Evolutionary conservation across 2,888 invertebrate genomes (phyloP).

Genomic region (Caenorhabditis japonica): DNA sequence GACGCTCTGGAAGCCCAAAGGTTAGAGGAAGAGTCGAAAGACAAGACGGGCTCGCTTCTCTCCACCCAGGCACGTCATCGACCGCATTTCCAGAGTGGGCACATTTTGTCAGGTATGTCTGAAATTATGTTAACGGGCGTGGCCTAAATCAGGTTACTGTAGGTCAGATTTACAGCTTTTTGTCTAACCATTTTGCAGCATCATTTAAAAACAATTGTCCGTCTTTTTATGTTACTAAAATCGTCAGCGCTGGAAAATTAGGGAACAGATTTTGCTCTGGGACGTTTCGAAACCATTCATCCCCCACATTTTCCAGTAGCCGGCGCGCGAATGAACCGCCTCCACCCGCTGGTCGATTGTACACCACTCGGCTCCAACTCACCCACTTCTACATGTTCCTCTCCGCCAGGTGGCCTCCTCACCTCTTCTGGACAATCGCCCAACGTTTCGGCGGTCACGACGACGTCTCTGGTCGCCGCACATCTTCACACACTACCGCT

Average conservation of each 20-base stretch:
- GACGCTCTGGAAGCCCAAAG: conserved; percentile 49
- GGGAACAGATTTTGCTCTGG: too few relatives aligned
- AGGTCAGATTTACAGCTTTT: background rate
- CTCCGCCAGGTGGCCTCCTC: conserved; percentile 63
- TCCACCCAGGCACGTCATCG: conserved; percentile 46
- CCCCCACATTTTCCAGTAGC: conserved; percentile 8
- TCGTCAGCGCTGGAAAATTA: too few relatives aligned
- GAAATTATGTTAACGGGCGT: background rate
- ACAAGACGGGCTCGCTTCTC: conserved; percentile 47
- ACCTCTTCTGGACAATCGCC: conserved; percentile 14
- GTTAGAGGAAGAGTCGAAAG: conserved; percentile 48
- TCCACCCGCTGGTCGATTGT: conserved; percentile 48
- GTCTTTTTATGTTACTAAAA: too few relatives aligned
- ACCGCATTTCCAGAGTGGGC: conserved; percentile 52
- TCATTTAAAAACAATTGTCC: background rate
- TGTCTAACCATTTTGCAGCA: background rate
- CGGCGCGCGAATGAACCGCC: conserved; percentile 47
- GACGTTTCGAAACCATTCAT: too few relatives aligned
- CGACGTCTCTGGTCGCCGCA: conserved; percentile 38
- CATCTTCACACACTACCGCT: conserved; percentile 65
- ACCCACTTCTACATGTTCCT: conserved; percentile 71
- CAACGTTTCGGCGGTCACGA: conserved; percentile 27
- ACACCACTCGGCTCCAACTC: conserved; percentile 59
- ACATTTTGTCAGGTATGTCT: conserved; percentile 28
- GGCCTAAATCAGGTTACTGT: background rate